These are phyloP conservation scores for Aplodontia rufa DNA, from an alignment of 2,113 vertebrate species.

Conservation along the genomic window DNA sequence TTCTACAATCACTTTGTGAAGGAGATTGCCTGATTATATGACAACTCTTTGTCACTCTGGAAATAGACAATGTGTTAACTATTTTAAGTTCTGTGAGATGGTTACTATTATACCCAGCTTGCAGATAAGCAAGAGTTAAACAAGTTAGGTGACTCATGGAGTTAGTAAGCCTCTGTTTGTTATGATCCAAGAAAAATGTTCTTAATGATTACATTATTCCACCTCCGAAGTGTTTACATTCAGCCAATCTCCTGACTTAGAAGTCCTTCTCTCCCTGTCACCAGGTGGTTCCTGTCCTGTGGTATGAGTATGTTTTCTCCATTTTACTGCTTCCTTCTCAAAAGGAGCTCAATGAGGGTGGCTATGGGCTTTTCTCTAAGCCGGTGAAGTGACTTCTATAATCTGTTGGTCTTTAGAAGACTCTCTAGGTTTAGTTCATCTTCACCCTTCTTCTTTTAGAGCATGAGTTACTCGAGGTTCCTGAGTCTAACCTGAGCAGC, in stretches of 20 bases:
- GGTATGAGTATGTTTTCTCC: background rate
- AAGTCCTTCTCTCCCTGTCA: background rate
- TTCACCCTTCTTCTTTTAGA: background rate
- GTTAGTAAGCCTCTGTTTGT: background rate
- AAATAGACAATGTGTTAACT: background rate
- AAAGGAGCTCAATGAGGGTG: background rate
- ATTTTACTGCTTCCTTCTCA: background rate
- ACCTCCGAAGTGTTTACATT: background rate
- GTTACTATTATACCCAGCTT: background rate
- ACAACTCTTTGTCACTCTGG: background rate
- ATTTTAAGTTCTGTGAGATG: background rate
- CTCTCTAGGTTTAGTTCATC: background rate
- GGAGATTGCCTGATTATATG: background rate
- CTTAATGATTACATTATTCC: background rate
- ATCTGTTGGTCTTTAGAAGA: background rate
- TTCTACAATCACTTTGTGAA: background rate
- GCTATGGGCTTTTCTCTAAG: background rate
- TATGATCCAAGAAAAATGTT: background rate
- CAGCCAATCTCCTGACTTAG: background rate
- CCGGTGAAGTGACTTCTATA: background rate
- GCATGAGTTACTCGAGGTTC: background rate
- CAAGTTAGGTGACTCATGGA: background rate
- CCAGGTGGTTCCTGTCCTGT: background rate
- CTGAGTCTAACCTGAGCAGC: background rate
- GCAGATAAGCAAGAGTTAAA: background rate